Percentiles rank a stretch among this genome's conserved stretches.
Evolutionary conservation across 2,113 vertebrate genomes (phyloP).

Genomic region (Platysteira castanea): DNA sequence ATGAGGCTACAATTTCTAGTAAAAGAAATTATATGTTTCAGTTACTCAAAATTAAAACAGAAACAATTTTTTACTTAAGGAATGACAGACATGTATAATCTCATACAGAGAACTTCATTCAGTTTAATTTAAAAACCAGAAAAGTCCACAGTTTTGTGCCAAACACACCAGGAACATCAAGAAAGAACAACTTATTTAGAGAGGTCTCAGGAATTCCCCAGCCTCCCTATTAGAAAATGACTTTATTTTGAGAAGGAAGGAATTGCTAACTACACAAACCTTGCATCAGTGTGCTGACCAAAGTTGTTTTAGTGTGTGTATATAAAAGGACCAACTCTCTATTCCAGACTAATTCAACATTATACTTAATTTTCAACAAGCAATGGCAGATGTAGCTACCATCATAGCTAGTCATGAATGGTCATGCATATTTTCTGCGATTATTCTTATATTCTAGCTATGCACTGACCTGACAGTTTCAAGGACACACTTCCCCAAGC

Average conservation of each 20-base stretch:
- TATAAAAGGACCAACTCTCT: neutral
- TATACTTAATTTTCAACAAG: neutral
- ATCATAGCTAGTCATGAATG: neutral
- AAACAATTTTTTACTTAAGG: neutral
- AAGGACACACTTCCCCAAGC: neutral
- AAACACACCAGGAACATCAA: rapidly evolving
- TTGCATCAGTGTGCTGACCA: neutral
- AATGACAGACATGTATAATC: neutral
- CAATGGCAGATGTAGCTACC: neutral
- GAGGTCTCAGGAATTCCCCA: neutral
- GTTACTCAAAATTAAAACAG: neutral
- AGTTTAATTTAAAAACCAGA: neutral
- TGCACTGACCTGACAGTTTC: neutral
- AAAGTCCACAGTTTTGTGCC: neutral
- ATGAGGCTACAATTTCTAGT: neutral
- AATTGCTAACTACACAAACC: neutral
- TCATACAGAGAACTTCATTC: neutral
- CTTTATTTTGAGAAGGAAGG: neutral
- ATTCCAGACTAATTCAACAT: neutral
- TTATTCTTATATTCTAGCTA: neutral
- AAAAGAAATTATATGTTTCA: neutral
- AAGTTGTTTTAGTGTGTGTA: neutral
- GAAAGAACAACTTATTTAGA: neutral
- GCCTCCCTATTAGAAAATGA: neutral
- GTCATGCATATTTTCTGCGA: neutral